Conservation (phyloP, 2,797 vertebrate species). For the Esox masquinongy region DNA sequence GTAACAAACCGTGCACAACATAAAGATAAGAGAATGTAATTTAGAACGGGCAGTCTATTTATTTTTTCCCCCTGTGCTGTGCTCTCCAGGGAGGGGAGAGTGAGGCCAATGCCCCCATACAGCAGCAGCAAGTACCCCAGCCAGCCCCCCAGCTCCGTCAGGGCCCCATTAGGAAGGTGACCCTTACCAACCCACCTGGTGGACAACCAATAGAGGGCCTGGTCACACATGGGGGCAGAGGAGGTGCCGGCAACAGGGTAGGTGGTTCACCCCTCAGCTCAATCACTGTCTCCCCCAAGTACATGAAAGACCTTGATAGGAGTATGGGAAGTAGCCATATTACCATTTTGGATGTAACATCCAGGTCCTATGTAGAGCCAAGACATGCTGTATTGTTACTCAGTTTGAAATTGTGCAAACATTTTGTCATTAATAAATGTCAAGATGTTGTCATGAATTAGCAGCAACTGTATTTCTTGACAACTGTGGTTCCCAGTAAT, state of each 20-base stretch:
- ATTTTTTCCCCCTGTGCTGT: constrained; percentile 25
- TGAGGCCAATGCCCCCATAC: constrained; percentile 67
- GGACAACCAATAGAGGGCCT: constrained; percentile 74
- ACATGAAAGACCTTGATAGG: constrained; percentile 27
- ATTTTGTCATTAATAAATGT: too few species aligned
- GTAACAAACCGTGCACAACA: not conserved
- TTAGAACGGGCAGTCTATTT: not conserved
- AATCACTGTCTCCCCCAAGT: constrained; percentile 1
- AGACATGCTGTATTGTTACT: not conserved
- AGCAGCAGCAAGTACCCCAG: constrained; percentile 66
- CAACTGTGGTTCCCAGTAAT: not conserved
- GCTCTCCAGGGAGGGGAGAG: constrained; percentile 80
- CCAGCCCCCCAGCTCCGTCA: constrained; percentile 65
- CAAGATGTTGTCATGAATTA: not conserved
- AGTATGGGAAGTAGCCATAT: not conserved
- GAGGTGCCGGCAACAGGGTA: constrained; percentile 78
- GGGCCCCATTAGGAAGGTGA: constrained; percentile 86
- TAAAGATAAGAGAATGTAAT: not conserved
- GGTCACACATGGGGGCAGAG: constrained; percentile 71
- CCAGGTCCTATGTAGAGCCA: not conserved
- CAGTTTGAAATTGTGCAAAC: too few species aligned
- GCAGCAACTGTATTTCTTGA: not conserved
- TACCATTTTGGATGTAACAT: not conserved
- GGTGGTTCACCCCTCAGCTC: constrained; percentile 21
- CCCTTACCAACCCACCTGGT: constrained; percentile 75